Conservation (phyloP, 2,797 vertebrate species). For the Pyrocephalus nanus region DNA sequence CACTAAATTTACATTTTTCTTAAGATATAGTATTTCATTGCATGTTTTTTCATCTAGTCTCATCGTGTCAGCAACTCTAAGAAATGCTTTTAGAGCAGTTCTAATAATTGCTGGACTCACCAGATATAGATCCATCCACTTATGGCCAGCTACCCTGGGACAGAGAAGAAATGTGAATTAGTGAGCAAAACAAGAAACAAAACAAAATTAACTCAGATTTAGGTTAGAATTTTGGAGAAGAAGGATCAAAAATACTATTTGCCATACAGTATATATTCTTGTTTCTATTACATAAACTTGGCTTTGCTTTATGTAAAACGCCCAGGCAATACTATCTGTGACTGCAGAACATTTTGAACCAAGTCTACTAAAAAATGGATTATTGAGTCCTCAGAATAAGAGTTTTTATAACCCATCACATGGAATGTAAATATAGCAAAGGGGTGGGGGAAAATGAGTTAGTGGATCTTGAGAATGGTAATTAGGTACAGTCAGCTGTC, state of each 20-base stretch:
- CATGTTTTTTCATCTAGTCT: neutral
- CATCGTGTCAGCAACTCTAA: neutral
- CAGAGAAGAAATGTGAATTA: neutral
- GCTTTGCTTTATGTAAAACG: neutral
- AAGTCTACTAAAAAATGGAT: neutral
- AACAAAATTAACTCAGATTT: neutral
- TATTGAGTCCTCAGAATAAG: neutral
- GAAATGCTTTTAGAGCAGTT: neutral
- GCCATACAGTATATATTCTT: neutral
- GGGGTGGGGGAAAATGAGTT: neutral
- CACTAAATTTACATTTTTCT: neutral
- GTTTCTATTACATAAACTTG: neutral
- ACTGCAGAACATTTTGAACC: neutral
- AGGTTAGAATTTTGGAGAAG: neutral
- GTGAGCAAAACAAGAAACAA: neutral
- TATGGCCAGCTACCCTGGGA: neutral
- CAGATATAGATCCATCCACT: neutral
- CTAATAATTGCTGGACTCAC: neutral
- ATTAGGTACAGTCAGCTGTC: neutral
- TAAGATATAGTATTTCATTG: neutral
- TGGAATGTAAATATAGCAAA: neutral
- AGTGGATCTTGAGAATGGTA: neutral
- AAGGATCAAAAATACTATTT: neutral
- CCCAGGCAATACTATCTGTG: neutral
- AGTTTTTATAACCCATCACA: neutral